Percentiles rank a stretch among this genome's conserved stretches.
Conservation (phyloP, 2,797 vertebrate genomes). For the Anisognathus igniventris region DNA sequence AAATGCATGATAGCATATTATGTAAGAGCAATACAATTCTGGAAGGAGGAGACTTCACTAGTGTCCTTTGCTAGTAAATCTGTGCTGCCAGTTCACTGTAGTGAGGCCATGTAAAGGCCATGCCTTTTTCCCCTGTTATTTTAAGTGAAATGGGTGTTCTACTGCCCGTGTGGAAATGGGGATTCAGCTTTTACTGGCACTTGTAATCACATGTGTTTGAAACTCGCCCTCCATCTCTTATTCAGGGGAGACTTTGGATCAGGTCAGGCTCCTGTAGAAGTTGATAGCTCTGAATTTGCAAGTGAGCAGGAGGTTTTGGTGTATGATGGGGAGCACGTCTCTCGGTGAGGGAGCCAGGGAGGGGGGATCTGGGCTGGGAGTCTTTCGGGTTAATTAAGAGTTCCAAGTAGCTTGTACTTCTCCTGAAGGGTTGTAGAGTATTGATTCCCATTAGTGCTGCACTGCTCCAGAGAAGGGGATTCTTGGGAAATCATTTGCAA, state of each 20-base stretch:
- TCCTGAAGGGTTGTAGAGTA: background rate
- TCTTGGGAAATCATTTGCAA: background rate
- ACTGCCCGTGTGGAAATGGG: background rate
- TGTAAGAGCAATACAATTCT: slow-evolving; percentile 1
- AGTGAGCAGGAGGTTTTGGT: background rate
- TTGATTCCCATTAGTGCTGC: background rate
- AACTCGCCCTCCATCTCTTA: background rate
- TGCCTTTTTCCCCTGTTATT: background rate
- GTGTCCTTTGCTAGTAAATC: background rate
- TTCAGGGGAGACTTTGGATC: background rate
- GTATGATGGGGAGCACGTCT: background rate
- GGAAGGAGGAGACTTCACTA: background rate
- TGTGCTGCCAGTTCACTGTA: background rate
- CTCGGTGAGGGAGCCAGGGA: background rate
- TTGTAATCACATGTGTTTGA: background rate
- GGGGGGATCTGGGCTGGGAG: background rate
- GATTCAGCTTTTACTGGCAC: background rate
- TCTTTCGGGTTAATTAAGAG: background rate
- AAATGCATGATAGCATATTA: slow-evolving; percentile 5
- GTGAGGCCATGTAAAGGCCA: background rate
- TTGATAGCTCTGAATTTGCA: background rate
- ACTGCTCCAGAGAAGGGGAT: background rate
- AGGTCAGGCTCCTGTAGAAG: background rate
- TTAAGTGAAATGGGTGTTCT: background rate
- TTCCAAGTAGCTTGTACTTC: background rate